phyloP scores from a whole-genome alignment of 35 echinoderm and acorn worm genomes.

The Apostichopus parvimensis region DNA sequence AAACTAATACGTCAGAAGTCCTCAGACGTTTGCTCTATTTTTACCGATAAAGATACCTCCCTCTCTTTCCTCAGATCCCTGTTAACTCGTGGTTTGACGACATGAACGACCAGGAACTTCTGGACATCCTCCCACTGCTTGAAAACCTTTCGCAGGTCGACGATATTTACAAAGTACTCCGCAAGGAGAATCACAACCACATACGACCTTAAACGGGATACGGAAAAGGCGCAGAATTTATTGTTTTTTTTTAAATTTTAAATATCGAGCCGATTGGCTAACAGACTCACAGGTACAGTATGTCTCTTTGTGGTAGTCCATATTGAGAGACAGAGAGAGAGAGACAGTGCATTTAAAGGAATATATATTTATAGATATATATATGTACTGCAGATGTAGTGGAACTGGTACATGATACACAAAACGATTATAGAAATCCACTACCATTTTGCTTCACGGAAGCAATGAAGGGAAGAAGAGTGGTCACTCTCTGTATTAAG shows the following conservation, averaged over 20 bases:
- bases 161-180: constrained; percentile 94
- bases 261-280: neutral
- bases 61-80: constrained; percentile 74
- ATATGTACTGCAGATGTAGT: too few species aligned
- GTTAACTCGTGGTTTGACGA: constrained; percentile 99
- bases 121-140: constrained; percentile 92
- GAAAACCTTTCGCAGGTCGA: constrained; percentile 89
- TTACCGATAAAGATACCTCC: too few species aligned
- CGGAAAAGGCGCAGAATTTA: neutral
- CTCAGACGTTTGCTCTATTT: too few species aligned
- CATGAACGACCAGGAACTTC: constrained; percentile 90
- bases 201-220: constrained; percentile 74
- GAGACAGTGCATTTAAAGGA: neutral
- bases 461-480: too few species aligned
- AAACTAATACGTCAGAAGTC: too few species aligned
- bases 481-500: too few species aligned
- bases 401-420: too few species aligned
- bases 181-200: constrained; percentile 97
- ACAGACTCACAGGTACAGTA: neutral
- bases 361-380: too few species aligned
- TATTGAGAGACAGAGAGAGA: neutral
- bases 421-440: too few species aligned
- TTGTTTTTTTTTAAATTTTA: neutral
- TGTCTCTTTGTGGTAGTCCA: neutral
- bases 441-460: too few species aligned